Evolutionary conservation across 2,797 vertebrate genomes (phyloP).

Genomic region (Dipus sagitta): DNA sequence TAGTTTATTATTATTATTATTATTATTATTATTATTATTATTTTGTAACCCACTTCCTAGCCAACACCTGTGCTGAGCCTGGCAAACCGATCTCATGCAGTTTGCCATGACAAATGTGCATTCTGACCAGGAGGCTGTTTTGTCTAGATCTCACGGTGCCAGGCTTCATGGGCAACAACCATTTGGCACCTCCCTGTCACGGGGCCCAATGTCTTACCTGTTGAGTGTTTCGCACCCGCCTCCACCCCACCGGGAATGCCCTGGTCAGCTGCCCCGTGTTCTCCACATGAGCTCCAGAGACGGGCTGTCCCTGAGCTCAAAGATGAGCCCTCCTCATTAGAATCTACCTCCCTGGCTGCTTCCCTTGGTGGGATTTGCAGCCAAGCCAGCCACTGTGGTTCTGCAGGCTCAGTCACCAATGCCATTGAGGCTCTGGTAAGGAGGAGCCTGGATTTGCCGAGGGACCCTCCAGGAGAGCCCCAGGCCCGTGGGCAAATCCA

Average conservation of each 20-base stretch:
- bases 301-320: neutral
- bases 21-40: too few species aligned
- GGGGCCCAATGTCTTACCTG: neutral
- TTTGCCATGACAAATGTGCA: neutral
- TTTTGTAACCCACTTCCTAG: neutral
- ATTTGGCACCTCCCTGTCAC: neutral
- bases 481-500: neutral
- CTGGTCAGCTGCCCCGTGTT: neutral
- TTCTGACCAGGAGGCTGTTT: neutral
- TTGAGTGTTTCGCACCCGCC: neutral
- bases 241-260: neutral
- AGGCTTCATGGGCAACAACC: neutral
- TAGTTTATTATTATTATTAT: too few species aligned
- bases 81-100: neutral
- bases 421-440: neutral
- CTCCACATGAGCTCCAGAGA: neutral
- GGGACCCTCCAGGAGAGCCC: conserved; percentile 11
- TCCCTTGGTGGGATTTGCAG: conserved; percentile 52
- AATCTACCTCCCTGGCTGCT: conserved; percentile 57
- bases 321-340: neutral
- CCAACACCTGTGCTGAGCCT: neutral
- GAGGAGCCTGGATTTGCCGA: conserved; percentile 49
- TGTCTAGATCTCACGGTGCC: neutral
- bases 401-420: conserved; percentile 70
- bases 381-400: conserved; percentile 62